These are phyloP conservation scores for Tadarida brasiliensis DNA, from an alignment of 2,797 vertebrate species.

Conservation along the genomic window DNA sequence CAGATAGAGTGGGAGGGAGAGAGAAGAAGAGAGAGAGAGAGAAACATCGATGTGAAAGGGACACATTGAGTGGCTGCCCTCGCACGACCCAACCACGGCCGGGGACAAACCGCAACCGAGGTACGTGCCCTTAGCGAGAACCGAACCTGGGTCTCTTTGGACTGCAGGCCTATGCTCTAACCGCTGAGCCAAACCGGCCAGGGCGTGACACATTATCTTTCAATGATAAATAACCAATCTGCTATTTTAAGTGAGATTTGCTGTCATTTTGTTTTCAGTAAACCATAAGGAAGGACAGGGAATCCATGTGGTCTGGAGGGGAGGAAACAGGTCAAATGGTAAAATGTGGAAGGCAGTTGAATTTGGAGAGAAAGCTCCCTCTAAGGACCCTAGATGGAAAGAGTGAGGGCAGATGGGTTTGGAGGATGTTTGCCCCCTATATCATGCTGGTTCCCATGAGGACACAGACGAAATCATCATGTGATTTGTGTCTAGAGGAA, in stretches of 20 bases:
- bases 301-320: background rate
- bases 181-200: no score
- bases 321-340: background rate
- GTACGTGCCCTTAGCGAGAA: no score
- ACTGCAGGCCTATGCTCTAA: no score
- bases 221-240: background rate
- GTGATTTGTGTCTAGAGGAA: background rate
- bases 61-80: no score
- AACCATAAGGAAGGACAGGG: background rate
- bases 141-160: no score
- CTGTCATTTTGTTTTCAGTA: background rate
- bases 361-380: background rate
- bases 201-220: background rate
- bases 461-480: background rate
- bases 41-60: no score
- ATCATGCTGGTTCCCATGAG: background rate
- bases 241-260: background rate
- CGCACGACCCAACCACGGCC: no score
- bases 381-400: rapidly evolving
- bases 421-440: background rate
- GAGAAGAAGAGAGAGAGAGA: no score
- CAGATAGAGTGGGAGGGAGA: no score
- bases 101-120: no score
- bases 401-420: background rate
- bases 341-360: background rate